Evolutionary conservation across 2,888 invertebrate species (phyloP).

Genomic region (Eudiplozoon nipponicum): DNA sequence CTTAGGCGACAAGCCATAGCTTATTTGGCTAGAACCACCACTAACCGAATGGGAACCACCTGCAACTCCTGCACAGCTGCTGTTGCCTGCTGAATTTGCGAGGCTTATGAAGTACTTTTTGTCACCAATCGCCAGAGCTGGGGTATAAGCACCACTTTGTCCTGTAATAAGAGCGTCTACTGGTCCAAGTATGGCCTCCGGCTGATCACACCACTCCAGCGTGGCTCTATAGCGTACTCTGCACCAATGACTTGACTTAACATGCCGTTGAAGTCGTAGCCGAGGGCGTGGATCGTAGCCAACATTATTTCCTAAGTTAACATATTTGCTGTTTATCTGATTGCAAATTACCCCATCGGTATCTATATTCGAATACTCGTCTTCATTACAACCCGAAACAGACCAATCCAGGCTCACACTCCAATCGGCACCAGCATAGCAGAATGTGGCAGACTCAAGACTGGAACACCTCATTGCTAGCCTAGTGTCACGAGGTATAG

Average conservation of each 20-base stretch:
- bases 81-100: no score
- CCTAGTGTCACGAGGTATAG: constrained; percentile 17
- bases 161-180: constrained; percentile 13
- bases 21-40: not conserved
- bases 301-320: no score
- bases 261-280: constrained; percentile 35
- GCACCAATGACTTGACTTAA: constrained; percentile 48
- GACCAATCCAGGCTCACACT: constrained; percentile 31
- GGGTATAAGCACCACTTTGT: constrained; percentile 15
- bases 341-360: constrained; percentile 8
- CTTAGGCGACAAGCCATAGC: constrained; percentile 18
- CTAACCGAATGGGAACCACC: not conserved
- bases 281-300: constrained; percentile 21
- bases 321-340: constrained; percentile 4
- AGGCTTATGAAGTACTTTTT: not conserved
- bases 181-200: not conserved
- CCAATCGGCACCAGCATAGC: constrained; percentile 51
- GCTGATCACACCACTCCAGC: not conserved
- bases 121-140: constrained; percentile 15
- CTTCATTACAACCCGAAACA: constrained; percentile 11
- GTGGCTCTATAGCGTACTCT: constrained; percentile 37
- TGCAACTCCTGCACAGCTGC: no score
- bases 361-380: constrained; percentile 11
- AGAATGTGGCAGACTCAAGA: constrained; percentile 38
- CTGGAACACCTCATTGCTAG: constrained; percentile 19